These are phyloP conservation scores for Xiphophorus hellerii DNA, from an alignment of 2,113 vertebrate species.

Conservation along the genomic window DNA sequence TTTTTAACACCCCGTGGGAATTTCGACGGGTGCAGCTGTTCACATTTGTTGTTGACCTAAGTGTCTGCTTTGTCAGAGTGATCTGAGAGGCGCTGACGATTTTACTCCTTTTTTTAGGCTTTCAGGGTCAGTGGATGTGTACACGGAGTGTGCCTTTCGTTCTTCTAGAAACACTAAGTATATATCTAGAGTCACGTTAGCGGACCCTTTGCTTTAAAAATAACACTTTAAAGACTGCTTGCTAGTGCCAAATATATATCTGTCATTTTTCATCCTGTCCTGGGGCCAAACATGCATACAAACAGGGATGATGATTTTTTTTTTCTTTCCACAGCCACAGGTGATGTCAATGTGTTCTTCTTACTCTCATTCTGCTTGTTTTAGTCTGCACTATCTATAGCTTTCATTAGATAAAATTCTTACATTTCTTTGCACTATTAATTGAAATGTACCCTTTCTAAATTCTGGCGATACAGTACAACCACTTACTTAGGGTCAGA, in stretches of 20 bases:
- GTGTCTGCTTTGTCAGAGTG: slow-evolving; percentile 52
- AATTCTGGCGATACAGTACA: background rate
- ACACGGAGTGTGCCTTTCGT: slow-evolving; percentile 13
- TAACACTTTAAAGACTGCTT: slow-evolving; percentile 44
- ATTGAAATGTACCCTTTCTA: background rate
- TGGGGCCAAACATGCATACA: slow-evolving; percentile 3
- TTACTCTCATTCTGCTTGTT: background rate
- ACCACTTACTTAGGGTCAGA: slow-evolving; percentile 11
- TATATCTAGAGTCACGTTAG: slow-evolving; percentile 31
- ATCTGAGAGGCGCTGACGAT: slow-evolving; percentile 48
- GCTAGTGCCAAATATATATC: slow-evolving; percentile 50
- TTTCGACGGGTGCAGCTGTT: slow-evolving; percentile 53
- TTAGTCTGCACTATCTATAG: background rate
- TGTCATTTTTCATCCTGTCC: slow-evolving; percentile 22
- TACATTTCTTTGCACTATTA: background rate
- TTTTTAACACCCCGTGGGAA: slow-evolving; percentile 45
- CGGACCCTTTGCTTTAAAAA: slow-evolving; percentile 43
- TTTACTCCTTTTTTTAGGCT: slow-evolving; percentile 46
- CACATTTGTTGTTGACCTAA: slow-evolving; percentile 48
- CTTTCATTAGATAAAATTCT: background rate
- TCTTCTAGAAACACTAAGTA: slow-evolving; percentile 13
- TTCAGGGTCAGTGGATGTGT: slow-evolving; percentile 39
- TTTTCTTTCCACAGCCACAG: slow-evolving; percentile 17
- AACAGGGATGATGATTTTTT: background rate
- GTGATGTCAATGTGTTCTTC: background rate